Conservation (phyloP, 2,888 invertebrate species). For the Lysandra coridon region DNA sequence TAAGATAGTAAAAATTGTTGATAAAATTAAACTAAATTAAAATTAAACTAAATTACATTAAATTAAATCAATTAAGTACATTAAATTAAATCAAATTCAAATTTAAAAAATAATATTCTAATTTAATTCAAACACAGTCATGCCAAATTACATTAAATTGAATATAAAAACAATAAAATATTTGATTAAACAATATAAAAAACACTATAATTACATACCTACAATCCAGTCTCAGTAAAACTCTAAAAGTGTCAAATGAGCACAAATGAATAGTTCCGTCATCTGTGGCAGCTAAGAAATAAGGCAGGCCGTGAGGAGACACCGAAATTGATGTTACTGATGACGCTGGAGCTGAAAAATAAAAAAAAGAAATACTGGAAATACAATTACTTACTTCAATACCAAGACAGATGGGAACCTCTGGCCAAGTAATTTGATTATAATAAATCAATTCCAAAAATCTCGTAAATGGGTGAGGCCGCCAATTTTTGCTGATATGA, state of each 20-base stretch:
- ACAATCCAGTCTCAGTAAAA: slow-evolving; percentile 67
- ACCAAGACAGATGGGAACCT: neutral
- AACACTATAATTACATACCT: slow-evolving; percentile 46
- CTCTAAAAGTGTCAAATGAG: slow-evolving; percentile 57
- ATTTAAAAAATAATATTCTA: no score
- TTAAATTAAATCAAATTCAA: no score
- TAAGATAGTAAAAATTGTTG: no score
- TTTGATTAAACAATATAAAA: neutral
- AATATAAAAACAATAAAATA: no score
- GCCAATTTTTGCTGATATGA: no score
- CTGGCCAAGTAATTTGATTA: neutral
- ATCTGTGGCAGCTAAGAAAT: slow-evolving; percentile 66
- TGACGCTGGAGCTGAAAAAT: slow-evolving; percentile 55
- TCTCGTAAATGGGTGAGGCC: no score
- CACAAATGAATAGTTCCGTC: slow-evolving; percentile 62
- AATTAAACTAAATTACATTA: no score
- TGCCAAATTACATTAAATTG: no score
- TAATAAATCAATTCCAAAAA: no score
- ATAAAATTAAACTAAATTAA: no score
- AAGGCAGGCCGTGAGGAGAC: slow-evolving; percentile 53
- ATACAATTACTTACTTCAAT: neutral
- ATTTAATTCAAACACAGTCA: no score
- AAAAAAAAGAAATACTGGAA: neutral
- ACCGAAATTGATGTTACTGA: slow-evolving; percentile 58
- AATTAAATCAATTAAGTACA: no score